Base-by-base conservation (phyloP, 37 sponge, comb jelly and placozoan genomes). In the Ianthella basta region DNA sequence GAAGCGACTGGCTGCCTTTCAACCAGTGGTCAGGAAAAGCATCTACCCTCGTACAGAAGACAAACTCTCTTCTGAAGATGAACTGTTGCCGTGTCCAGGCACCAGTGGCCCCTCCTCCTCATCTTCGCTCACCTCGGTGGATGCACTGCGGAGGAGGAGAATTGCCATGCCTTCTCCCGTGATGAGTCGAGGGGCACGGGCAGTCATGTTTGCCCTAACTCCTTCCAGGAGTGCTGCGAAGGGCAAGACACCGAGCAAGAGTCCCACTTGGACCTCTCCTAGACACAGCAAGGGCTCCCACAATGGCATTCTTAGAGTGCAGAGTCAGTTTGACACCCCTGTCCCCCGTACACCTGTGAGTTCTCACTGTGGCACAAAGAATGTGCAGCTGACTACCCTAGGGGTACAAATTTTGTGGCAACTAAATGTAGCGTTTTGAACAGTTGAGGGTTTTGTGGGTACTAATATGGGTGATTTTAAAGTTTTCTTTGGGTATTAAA, bases 251-350 rank as follows among this genome's bases (percentile, higher is more conserved):
- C 35, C 70, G 32, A 30, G 15, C 19, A 32, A 69, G 70, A 34
- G 4, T 2, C 12, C 32, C 34, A 69, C 4, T 35, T 69, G 70
- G 70, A 69, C 70, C 34, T 69, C 34, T 35, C 70, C 70, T 2
- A 6, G 18, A 2, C 3, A 30, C 19, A 30, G 70, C 64, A 61
- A 10, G 64, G 29, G 29, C 4, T 61, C 64, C 29, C 29, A n/a
- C 24, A 61, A 61, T 10, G 37, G 78, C 6, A 75, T 75, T 2
- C 78, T 75, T 19, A 39, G 40, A 24, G 24, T 40, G 14, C 78
- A 32, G 21, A 38, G 78, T 13, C 78, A 75, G 78, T 36, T 75
- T 75, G 78, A 21, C 37, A 75, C 78, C 53, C 78, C 78, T 39
- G 18, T 44, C 3, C 21, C 64, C 4, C 24, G 64, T 4, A 61